Conservation (phyloP, 2,888 invertebrate genomes). For the Penaeus monodon region DNA sequence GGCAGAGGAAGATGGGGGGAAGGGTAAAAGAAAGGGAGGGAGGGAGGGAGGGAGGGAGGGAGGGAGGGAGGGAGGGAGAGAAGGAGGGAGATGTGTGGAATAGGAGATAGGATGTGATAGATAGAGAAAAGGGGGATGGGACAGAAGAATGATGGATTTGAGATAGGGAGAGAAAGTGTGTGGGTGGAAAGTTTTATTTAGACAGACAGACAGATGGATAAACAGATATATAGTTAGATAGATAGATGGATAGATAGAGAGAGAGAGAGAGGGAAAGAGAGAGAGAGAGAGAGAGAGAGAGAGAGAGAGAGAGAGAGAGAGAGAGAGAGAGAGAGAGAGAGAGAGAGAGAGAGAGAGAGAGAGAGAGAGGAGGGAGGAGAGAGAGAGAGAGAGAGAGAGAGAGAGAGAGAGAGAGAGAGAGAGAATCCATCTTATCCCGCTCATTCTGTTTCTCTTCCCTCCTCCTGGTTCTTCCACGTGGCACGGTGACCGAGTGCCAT, state of each 20-base stretch:
- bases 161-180: too few relatives aligned
- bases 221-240: not conserved
- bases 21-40: too few relatives aligned
- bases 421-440: not conserved
- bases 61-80: not conserved
- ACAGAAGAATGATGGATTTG: too few relatives aligned
- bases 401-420: not conserved
- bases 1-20: not conserved
- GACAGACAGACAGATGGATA: not conserved
- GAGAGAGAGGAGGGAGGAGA: not conserved
- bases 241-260: not conserved
- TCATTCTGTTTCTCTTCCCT: too few relatives aligned
- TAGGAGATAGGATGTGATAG: not conserved
- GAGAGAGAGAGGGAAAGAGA: not conserved
- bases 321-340: conserved; percentile 7
- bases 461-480: too few relatives aligned
- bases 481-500: too few relatives aligned
- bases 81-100: not conserved
- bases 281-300: not conserved
- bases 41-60: too few relatives aligned
- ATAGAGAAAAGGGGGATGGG: not conserved
- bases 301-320: not conserved
- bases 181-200: too few relatives aligned
- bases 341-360: conserved; percentile 21
- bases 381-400: too few relatives aligned